Evolutionary conservation across 1,140 invertebrate genomes (phyloP).

Genomic region (Polypedilum pembai): DNA sequence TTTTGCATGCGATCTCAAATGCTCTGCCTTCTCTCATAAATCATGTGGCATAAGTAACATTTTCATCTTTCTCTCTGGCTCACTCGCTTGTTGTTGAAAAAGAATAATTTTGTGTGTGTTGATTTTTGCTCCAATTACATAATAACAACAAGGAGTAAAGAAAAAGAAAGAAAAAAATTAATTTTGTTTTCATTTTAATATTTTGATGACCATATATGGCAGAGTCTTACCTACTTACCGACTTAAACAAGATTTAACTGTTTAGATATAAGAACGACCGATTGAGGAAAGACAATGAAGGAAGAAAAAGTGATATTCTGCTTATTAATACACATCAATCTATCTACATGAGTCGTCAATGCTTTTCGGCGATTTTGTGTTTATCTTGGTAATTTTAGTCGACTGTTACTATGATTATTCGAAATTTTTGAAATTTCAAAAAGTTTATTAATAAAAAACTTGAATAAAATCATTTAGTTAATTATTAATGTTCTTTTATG

Average conservation of each 20-base stretch:
- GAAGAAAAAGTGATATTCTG: background rate
- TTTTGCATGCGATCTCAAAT: background rate
- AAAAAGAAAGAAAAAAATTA: no score
- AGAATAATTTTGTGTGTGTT: background rate
- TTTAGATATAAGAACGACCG: conserved; percentile 15
- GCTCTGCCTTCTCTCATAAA: background rate
- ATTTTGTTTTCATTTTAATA: conserved; percentile 24
- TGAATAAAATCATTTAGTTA: no score
- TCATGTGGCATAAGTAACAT: background rate
- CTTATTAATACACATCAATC: no score
- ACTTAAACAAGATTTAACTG: conserved; percentile 16
- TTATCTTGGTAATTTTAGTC: no score
- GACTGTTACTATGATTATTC: no score
- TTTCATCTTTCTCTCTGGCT: no score
- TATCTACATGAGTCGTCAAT: no score
- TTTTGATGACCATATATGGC: background rate
- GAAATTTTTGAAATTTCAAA: no score
- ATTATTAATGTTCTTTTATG: no score
- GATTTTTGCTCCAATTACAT: background rate
- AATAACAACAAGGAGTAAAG: background rate
- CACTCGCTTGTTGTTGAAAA: no score
- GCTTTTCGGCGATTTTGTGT: no score
- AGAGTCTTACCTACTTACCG: conserved; percentile 20
- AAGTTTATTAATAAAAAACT: no score
- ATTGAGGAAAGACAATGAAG: background rate